phyloP scores from a whole-genome alignment of 2,113 vertebrate genomes.

The Rousettus leschenaultii region DNA sequence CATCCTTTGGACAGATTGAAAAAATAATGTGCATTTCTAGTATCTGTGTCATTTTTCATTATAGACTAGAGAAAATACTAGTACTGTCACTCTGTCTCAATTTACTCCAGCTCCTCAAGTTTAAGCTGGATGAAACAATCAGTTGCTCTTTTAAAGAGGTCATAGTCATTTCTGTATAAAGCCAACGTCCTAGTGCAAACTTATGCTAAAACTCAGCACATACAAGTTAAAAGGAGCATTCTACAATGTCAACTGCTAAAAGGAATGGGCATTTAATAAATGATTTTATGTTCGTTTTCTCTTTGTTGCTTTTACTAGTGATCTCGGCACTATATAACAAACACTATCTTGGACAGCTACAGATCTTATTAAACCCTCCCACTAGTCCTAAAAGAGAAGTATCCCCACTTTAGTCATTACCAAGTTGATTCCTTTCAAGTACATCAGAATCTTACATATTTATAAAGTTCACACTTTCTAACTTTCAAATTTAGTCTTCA shows the following conservation, averaged over 20 bases:
- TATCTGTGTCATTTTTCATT: neutral
- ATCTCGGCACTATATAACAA: neutral
- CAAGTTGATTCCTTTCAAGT: conserved; percentile 11
- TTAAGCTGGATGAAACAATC: neutral
- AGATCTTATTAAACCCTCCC: neutral
- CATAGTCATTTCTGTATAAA: neutral
- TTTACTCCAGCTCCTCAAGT: neutral
- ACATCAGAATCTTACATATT: neutral
- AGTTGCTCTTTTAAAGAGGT: neutral
- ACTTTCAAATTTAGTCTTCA: conserved; percentile 28
- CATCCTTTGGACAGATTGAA: neutral
- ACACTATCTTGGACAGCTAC: neutral
- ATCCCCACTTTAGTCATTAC: neutral
- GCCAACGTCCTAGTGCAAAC: neutral
- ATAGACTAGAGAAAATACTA: neutral
- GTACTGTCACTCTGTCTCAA: neutral
- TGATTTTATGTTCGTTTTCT: neutral
- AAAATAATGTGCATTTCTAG: neutral
- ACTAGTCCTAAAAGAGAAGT: neutral
- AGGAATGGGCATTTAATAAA: neutral
- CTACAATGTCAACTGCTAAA: neutral
- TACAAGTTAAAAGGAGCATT: neutral
- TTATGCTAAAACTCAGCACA: neutral
- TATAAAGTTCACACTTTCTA: neutral
- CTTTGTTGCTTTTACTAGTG: neutral